phyloP scores from a whole-genome alignment of 2,888 invertebrate species.

The Thalpophila matura region DNA sequence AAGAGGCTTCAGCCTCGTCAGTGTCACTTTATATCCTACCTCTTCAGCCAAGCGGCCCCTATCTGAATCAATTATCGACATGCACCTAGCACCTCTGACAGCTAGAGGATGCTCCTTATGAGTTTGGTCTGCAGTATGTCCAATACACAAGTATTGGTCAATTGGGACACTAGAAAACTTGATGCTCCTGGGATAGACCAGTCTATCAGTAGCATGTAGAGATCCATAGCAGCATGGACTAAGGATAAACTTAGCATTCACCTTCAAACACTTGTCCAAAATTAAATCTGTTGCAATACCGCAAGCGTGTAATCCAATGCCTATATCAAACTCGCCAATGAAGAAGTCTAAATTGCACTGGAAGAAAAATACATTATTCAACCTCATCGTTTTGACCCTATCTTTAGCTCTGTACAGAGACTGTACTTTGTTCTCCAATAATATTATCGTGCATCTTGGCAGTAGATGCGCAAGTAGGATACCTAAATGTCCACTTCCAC shows the following conservation, averaged over 20 bases:
- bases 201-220: conserved; percentile 94
- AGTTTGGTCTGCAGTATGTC: conserved; percentile 98
- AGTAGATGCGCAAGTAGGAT: conserved; percentile 95
- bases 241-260: conserved; percentile 95
- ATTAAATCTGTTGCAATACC: conserved; percentile 98
- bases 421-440: conserved; percentile 98
- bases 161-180: conserved; percentile 86
- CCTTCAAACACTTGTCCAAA: conserved; percentile 94
- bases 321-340: conserved; percentile 95
- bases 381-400: conserved; percentile 92
- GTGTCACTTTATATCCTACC: conserved; percentile 93
- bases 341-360: conserved; percentile 98
- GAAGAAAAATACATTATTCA: conserved; percentile 94
- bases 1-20: conserved; percentile 94
- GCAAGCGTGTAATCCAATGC: conserved; percentile 97
- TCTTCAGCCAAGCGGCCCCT: conserved; percentile 94
- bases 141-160: conserved; percentile 94
- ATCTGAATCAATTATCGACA: conserved; percentile 97
- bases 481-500: conserved; percentile 98
- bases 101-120: conserved; percentile 94
- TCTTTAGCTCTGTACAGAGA: conserved; percentile 94
- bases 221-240: conserved; percentile 99
- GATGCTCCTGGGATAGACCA: conserved; percentile 96
- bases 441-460: conserved; percentile 94
- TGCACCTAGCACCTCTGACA: conserved; percentile 95